Conservation (phyloP, 2,113 vertebrate genomes). For the Planiliza haematocheilus region DNA sequence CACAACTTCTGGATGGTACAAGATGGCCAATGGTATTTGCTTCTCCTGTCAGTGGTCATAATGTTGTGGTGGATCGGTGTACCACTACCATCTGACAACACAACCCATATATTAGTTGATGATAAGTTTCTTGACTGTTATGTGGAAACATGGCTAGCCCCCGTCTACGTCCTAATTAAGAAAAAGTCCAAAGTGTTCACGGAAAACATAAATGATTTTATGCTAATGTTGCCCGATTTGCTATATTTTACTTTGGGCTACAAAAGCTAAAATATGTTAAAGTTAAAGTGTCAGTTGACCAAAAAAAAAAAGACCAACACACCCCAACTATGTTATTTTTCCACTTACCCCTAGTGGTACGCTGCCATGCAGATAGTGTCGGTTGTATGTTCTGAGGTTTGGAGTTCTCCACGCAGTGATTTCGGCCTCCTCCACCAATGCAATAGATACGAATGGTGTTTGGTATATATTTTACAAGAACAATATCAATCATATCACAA, state of each 20-base stretch:
- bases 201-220: neutral
- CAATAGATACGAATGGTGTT: constrained; percentile 28
- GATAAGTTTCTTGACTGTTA: too few relatives aligned
- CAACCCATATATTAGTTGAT: too few relatives aligned
- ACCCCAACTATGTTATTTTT: rapidly evolving
- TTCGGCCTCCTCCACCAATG: constrained; percentile 48
- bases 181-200: too few relatives aligned
- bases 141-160: too few relatives aligned
- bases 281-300: constrained; percentile 2
- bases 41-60: too few relatives aligned
- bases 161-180: too few relatives aligned
- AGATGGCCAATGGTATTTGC: too few relatives aligned
- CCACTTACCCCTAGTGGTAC: constrained; percentile 43
- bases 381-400: constrained; percentile 59
- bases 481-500: neutral
- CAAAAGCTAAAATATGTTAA: neutral
- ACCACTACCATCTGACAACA: too few relatives aligned
- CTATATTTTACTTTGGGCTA: neutral
- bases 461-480: constrained; percentile 2
- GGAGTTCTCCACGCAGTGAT: constrained; percentile 48
- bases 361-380: constrained; percentile 24
- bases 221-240: neutral
- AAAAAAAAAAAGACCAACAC: neutral
- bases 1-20: too few relatives aligned
- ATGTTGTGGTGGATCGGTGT: too few relatives aligned